Percentiles rank a stretch among this genome's conserved stretches.
phyloP scores from a whole-genome alignment of 92 coral and sea anemone genomes.

The Parazoanthus swiftii region DNA sequence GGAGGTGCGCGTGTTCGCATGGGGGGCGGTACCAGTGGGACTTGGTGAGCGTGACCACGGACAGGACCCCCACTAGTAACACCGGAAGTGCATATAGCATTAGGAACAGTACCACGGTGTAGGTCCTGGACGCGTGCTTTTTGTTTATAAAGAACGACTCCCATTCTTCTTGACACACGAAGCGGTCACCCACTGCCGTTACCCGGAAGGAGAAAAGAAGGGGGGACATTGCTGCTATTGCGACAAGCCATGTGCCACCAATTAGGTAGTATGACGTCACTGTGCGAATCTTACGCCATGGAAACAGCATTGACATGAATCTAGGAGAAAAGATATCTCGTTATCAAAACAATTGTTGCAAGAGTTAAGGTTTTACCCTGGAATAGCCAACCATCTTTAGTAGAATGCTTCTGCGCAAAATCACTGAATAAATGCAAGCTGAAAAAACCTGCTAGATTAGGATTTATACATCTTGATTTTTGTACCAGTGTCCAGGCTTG shows the following conservation, averaged over 20 bases:
- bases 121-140: conserved; percentile 32
- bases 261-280: conserved; percentile 39
- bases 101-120: conserved; percentile 35
- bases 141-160: conserved; percentile 40
- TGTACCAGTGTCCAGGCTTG: too few species aligned
- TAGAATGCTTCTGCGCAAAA: too few species aligned
- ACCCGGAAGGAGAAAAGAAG: conserved; percentile 38
- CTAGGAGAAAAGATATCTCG: background rate
- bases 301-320: conserved; percentile 32
- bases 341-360: background rate
- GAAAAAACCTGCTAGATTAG: too few species aligned
- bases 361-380: too few species aligned
- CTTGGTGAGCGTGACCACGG: background rate
- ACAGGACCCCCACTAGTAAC: background rate
- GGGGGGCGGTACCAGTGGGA: conserved; percentile 16
- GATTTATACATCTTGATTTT: too few species aligned
- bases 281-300: conserved; percentile 42
- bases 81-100: conserved; percentile 31
- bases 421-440: too few species aligned
- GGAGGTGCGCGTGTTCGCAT: conserved; percentile 22
- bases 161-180: conserved; percentile 39
- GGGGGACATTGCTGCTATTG: conserved; percentile 34
- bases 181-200: conserved; percentile 25
- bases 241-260: conserved; percentile 31
- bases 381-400: too few species aligned